phyloP scores from a whole-genome alignment of 2,797 vertebrate genomes.

The Syncerus caffer region DNA sequence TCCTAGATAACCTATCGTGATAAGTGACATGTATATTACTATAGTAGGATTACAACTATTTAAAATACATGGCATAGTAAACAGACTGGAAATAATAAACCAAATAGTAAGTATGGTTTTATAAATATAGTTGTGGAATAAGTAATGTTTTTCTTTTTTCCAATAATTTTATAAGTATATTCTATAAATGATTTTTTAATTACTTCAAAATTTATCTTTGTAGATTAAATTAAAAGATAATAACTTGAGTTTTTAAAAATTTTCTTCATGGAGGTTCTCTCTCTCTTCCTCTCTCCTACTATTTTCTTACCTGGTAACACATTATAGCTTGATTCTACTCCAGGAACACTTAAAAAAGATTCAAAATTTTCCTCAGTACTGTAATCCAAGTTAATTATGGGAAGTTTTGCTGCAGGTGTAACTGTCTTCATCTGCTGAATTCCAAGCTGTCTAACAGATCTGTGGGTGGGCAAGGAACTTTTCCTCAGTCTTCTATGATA shows the following conservation, averaged over 20 bases:
- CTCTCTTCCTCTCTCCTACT: neutral
- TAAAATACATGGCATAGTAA: neutral
- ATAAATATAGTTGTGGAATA: neutral
- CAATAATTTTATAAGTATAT: constrained; percentile 6
- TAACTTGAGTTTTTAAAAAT: neutral
- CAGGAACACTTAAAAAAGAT: constrained; percentile 83
- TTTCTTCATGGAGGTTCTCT: neutral
- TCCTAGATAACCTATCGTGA: neutral
- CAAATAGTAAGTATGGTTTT: constrained; percentile 9
- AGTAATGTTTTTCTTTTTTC: neutral
- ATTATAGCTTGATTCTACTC: constrained; percentile 86
- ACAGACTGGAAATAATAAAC: constrained; percentile 23
- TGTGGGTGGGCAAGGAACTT: neutral
- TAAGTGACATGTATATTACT: constrained; percentile 13
- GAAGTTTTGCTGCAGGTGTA: constrained; percentile 51
- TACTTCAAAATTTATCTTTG: neutral
- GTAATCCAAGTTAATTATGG: constrained; percentile 76
- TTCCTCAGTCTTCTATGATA: constrained; percentile 65
- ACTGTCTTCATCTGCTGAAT: neutral
- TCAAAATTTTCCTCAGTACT: constrained; percentile 79
- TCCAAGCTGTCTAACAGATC: constrained; percentile 51
- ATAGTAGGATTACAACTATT: neutral
- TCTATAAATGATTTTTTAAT: neutral
- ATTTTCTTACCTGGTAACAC: constrained; percentile 89
- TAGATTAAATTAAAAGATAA: constrained; percentile 20